Evolutionary conservation across 1,140 invertebrate species (phyloP).

Genomic region (Cotesia typhae): DNA sequence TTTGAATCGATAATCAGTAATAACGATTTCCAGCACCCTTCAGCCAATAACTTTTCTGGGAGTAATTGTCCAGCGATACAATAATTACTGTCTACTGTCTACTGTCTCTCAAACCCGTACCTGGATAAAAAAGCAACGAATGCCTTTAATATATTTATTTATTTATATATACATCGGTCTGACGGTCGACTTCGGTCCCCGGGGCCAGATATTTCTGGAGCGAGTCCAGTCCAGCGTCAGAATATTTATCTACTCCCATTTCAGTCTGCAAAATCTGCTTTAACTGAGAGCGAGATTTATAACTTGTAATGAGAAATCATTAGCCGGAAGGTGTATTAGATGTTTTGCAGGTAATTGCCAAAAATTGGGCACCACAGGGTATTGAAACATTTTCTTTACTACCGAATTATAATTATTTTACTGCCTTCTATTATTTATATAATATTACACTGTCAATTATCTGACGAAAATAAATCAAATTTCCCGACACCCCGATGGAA

Average conservation of each 20-base stretch:
- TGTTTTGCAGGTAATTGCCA: slow-evolving; percentile 62
- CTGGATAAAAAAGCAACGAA: background rate
- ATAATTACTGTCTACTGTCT: slow-evolving; percentile 8
- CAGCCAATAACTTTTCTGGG: too few species aligned
- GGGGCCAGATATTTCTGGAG: too few species aligned
- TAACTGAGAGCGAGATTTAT: slow-evolving; percentile 57
- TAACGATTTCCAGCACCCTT: too few species aligned
- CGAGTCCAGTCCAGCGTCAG: too few species aligned
- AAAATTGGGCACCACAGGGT: slow-evolving; percentile 50
- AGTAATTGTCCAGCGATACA: too few species aligned
- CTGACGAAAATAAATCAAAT: background rate
- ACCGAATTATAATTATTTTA: too few species aligned
- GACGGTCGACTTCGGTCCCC: too few species aligned
- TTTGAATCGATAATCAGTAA: too few species aligned
- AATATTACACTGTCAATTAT: background rate
- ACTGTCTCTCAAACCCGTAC: slow-evolving; percentile 1
- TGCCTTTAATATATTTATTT: slow-evolving; percentile 43
- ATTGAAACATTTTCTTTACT: background rate
- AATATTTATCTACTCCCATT: too few species aligned
- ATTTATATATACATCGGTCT: slow-evolving; percentile 42
- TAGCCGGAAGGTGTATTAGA: slow-evolving; percentile 63
- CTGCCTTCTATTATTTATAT: too few species aligned
- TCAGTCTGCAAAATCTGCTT: background rate
- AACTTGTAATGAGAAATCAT: slow-evolving; percentile 67
- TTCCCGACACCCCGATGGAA: too few species aligned